Conservation (phyloP, 2,797 vertebrate genomes). For the Adelosebastes latens region DNA sequence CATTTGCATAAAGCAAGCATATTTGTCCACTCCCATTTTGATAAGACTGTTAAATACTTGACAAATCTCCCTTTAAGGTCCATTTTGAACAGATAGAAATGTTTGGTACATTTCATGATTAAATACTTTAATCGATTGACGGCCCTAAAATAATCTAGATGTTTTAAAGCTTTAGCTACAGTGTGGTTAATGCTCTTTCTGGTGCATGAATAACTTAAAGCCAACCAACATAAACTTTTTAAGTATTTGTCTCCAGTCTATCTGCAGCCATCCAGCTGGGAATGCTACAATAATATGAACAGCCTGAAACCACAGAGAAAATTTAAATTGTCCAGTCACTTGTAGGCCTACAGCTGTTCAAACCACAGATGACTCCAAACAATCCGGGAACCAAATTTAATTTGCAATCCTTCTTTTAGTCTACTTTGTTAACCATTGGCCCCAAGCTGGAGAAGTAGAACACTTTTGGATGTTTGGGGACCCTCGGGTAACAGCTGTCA, state of each 20-base stretch:
- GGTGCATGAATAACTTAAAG: background rate
- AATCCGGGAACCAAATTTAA: conserved; percentile 37
- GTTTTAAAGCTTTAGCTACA: background rate
- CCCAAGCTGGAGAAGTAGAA: conserved; percentile 52
- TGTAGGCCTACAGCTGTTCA: conserved; percentile 45
- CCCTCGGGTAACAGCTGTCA: conserved; percentile 63
- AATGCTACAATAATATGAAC: background rate
- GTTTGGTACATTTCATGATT: no score
- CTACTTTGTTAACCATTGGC: conserved; percentile 26
- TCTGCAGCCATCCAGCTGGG: background rate
- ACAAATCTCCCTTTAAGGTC: no score
- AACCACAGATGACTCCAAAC: conserved; percentile 38
- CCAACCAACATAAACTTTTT: background rate
- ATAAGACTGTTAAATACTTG: no score
- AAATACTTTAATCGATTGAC: background rate
- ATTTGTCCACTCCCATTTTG: no score
- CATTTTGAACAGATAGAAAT: no score
- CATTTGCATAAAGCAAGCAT: no score
- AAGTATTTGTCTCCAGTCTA: background rate
- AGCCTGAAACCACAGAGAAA: conserved; percentile 17
- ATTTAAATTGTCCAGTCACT: conserved; percentile 38
- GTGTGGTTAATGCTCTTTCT: background rate
- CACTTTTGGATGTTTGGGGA: conserved; percentile 33
- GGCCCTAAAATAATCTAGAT: background rate
- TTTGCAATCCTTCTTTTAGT: conserved; percentile 29